phyloP scores from a whole-genome alignment of 2,888 invertebrate species.

The Mesochorus sp. region DNA sequence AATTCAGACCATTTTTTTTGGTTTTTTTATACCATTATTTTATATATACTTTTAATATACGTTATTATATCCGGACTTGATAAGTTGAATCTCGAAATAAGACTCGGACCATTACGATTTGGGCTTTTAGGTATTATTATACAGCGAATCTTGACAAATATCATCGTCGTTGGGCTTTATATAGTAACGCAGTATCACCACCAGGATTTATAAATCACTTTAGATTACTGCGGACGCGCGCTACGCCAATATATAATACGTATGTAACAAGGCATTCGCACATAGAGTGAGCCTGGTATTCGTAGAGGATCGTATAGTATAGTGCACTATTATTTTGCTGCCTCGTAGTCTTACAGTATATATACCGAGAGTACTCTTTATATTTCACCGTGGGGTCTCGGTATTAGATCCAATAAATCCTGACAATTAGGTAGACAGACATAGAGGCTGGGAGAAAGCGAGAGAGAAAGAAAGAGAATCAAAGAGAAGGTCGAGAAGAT shows the following conservation, averaged over 20 bases:
- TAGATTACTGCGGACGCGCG: constrained; percentile 55
- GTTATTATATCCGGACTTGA: neutral
- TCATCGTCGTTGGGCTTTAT: constrained; percentile 19
- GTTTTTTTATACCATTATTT: too few relatives aligned
- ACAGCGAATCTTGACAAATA: constrained; percentile 48
- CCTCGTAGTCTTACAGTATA: constrained; percentile 35
- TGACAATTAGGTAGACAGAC: constrained; percentile 54
- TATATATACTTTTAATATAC: neutral
- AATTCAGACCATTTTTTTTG: neutral
- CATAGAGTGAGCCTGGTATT: neutral
- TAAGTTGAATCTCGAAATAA: neutral
- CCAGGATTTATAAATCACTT: constrained; percentile 57
- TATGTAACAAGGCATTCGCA: neutral
- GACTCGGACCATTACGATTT: constrained; percentile 20
- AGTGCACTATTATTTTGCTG: constrained; percentile 39
- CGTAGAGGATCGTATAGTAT: constrained; percentile 26
- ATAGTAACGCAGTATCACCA: constrained; percentile 30
- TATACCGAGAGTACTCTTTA: constrained; percentile 24
- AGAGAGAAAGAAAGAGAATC: neutral
- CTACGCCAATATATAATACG: constrained; percentile 33
- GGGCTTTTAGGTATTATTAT: constrained; percentile 36
- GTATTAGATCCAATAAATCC: constrained; percentile 58
- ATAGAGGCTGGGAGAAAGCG: neutral
- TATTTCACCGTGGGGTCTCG: constrained; percentile 46
- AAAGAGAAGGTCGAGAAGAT: constrained; percentile 11